Percentiles rank a stretch among this genome's conserved stretches.
Conservation (phyloP, 2,888 invertebrate species). For the Salticus scenicus region DNA sequence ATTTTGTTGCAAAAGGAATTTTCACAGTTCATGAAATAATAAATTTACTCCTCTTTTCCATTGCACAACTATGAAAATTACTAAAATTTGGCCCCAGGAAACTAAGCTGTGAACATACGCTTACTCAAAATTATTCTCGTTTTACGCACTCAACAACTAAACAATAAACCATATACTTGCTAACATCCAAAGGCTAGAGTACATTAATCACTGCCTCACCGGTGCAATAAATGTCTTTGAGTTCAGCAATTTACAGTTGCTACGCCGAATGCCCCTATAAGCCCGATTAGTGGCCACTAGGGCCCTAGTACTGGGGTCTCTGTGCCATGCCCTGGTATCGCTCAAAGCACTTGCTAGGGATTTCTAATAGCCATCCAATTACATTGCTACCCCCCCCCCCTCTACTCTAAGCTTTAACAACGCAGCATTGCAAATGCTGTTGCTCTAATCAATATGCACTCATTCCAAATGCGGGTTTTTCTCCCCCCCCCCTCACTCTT, state of each 20-base stretch:
- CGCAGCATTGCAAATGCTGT: slow-evolving; percentile 25
- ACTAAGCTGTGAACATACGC: too few species aligned
- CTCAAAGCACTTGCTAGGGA: slow-evolving; percentile 43
- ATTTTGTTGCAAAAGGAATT: too few species aligned
- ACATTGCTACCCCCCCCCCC: slow-evolving; percentile 20
- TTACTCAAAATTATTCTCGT: too few species aligned
- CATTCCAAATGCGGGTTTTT: slow-evolving; percentile 45
- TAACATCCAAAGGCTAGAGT: not conserved
- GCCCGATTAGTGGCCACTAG: slow-evolving; percentile 55
- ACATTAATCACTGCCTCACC: slow-evolving; percentile 33
- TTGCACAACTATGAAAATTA: too few species aligned
- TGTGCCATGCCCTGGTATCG: slow-evolving; percentile 19
- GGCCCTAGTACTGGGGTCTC: slow-evolving; percentile 14
- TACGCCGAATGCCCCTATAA: slow-evolving; percentile 14
- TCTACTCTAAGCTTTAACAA: not conserved
- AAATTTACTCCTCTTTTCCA: too few species aligned
- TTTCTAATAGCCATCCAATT: slow-evolving; percentile 63
- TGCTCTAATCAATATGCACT: slow-evolving; percentile 51
- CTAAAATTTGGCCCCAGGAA: too few species aligned
- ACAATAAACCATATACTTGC: too few species aligned
- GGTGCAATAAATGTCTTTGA: slow-evolving; percentile 41
- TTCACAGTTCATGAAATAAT: too few species aligned
- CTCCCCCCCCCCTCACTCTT: slow-evolving; percentile 16
- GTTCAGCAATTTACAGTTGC: slow-evolving; percentile 56
- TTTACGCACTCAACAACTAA: too few species aligned